Base-by-base conservation (phyloP, 2,888 invertebrate species). In the Bombylius major region DNA sequence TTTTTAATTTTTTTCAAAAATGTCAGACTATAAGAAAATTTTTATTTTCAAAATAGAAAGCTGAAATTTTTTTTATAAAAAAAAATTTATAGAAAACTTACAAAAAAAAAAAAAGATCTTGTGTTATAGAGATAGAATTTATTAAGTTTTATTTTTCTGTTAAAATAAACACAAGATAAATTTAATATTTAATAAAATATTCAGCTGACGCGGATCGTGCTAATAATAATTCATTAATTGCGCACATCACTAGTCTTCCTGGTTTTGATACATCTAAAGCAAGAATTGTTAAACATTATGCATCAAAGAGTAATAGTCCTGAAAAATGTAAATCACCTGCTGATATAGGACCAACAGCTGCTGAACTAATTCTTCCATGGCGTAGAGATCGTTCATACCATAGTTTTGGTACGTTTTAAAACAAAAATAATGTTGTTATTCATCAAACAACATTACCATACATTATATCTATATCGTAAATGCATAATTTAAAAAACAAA, bases 341-440 rank as follows among this genome's bases (percentile, higher is more conserved):
- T 57, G 80, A 79, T 63, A 78, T 82, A 68, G 79, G 82, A 67
- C 83, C 85, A 66, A 87, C 88, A 66, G 83, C 84, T 68, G 84
- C 87, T 71, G 89, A 89, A 78, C 81, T 84, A 74, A 84, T 84
- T 65, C 81, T 90, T 73, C 91, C 91, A 69, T 91, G 91, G 91
- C 83, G 88, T 75, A 79, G 84, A 72, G 86, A 86, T 76, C 80
- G 80, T 75, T 82, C 82, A 77, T 82, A 80, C 76, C 81, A 81
- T 73, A 81, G 82, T 75, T 80, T 82, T 77, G 85, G 85, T 85
- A 84, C 80, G 81, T 60, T 58, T 23, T 23, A 23, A 23, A 23
- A 1, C 1, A 23, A 23, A 23, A 23, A 23, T 23, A 23, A 23
- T 55, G 57, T 49, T 33, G 48, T 42, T 64, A 60, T 46, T 47